Evolutionary conservation across 2,888 invertebrate genomes (phyloP).

Genomic region (Folsomia candida): DNA sequence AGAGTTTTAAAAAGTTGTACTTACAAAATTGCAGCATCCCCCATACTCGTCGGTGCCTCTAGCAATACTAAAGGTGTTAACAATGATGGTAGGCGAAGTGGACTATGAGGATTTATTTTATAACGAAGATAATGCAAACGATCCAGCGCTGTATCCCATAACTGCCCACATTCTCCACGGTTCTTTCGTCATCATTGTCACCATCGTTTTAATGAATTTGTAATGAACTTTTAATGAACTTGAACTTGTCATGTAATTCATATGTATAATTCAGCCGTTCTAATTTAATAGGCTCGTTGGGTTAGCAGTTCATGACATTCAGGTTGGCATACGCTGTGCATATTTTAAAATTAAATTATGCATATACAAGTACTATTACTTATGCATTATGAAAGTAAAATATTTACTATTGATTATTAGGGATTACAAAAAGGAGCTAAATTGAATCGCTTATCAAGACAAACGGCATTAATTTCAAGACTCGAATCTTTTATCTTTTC

Average conservation of each 20-base stretch:
- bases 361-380: background rate
- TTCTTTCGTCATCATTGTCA: slow-evolving; percentile 44
- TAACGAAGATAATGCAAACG: slow-evolving; percentile 15
- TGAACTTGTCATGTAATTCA: too few relatives aligned
- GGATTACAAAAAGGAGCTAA: slow-evolving; percentile 61
- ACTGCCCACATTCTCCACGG: slow-evolving; percentile 46
- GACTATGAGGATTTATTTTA: slow-evolving; percentile 48
- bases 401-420: slow-evolving; percentile 57
- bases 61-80: slow-evolving; percentile 47
- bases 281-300: too few relatives aligned
- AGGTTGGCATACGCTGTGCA: slow-evolving; percentile 20
- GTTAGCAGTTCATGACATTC: slow-evolving; percentile 47
- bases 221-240: too few relatives aligned
- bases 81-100: slow-evolving; percentile 48
- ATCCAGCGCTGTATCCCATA: slow-evolving; percentile 37
- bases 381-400: background rate
- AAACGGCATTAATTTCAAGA: slow-evolving; percentile 77
- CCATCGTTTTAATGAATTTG: slow-evolving; percentile 48
- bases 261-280: too few relatives aligned
- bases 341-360: background rate
- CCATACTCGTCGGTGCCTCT: slow-evolving; percentile 40
- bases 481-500: slow-evolving; percentile 81
- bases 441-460: slow-evolving; percentile 73
- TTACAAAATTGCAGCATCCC: slow-evolving; percentile 33
- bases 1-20: background rate